These are phyloP conservation scores for Neogobius melanostomus DNA, from an alignment of 2,113 vertebrate species.

Conservation along the genomic window DNA sequence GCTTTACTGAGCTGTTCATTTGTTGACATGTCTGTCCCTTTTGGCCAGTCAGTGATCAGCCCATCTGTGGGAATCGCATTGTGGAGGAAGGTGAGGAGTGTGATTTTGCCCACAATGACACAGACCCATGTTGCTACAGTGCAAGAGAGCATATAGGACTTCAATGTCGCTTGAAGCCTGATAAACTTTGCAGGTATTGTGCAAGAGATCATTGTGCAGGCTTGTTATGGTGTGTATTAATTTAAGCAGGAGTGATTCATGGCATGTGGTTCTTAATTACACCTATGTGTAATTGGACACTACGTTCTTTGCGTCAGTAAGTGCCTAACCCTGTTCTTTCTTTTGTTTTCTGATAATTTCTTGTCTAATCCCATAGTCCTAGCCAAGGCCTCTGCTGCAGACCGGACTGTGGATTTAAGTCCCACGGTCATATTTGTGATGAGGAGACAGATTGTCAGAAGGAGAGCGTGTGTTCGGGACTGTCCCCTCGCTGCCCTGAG, in stretches of 20 bases:
- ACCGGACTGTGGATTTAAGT: conserved; percentile 67
- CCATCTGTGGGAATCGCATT: conserved; percentile 84
- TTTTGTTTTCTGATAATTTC: not conserved
- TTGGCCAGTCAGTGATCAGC: conserved; percentile 74
- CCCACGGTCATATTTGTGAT: conserved; percentile 55
- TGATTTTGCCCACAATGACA: conserved; percentile 72
- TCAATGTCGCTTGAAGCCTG: conserved; percentile 76
- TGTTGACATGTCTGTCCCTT: conserved; percentile 10
- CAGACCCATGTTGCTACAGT: conserved; percentile 78
- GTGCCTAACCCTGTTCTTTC: not conserved
- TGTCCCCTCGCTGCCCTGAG: conserved; percentile 63
- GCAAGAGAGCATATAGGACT: conserved; percentile 55
- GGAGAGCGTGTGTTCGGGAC: conserved; percentile 70
- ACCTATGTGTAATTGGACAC: too few relatives aligned
- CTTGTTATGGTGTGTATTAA: not conserved
- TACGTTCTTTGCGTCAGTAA: not conserved
- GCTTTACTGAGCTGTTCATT: not conserved
- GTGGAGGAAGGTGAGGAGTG: conserved; percentile 81
- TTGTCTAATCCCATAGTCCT: conserved; percentile 59
- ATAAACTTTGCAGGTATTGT: conserved; percentile 77
- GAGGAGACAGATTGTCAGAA: conserved; percentile 75
- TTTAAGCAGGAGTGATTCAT: not conserved
- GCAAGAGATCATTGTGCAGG: not conserved
- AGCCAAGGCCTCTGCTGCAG: conserved; percentile 81
- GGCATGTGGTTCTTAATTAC: not conserved